Evolutionary conservation across 92 coral and sea anemone species (phyloP).

Genomic region (Paragorgia papillata): DNA sequence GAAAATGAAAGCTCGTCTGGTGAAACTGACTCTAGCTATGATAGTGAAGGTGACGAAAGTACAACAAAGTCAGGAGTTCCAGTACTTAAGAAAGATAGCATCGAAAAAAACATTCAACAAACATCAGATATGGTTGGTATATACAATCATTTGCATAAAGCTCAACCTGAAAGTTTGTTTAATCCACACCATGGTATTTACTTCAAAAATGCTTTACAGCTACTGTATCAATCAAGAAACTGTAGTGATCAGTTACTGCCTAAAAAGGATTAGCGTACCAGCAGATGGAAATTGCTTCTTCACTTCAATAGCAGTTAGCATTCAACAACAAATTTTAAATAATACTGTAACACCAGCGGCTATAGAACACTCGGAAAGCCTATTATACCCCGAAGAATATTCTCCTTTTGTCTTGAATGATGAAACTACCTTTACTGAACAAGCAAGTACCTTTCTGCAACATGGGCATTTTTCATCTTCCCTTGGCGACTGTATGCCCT

Average conservation of each 20-base stretch:
- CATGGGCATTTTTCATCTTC: too few relatives aligned
- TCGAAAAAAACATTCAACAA: neutral
- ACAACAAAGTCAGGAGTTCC: neutral
- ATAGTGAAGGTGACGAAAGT: neutral
- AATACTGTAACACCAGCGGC: neutral
- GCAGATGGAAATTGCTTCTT: slow-evolving; percentile 1
- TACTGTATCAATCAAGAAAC: neutral
- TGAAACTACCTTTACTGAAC: too few relatives aligned
- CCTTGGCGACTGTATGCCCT: too few relatives aligned
- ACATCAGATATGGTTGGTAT: neutral
- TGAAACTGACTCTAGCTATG: neutral
- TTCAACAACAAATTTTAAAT: neutral
- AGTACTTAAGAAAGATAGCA: neutral
- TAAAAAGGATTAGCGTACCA: neutral
- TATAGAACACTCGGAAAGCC: too few relatives aligned
- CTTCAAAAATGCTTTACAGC: neutral
- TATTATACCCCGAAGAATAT: too few relatives aligned
- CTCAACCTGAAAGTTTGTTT: neutral
- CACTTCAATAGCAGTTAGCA: neutral
- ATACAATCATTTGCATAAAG: neutral
- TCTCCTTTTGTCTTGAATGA: too few relatives aligned
- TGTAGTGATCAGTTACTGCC: neutral
- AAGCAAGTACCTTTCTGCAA: too few relatives aligned
- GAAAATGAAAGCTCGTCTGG: too few relatives aligned
- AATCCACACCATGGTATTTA: too few relatives aligned